These are phyloP conservation scores for Xestia sexstrigata DNA, from an alignment of 2,888 invertebrate species.

Conservation along the genomic window DNA sequence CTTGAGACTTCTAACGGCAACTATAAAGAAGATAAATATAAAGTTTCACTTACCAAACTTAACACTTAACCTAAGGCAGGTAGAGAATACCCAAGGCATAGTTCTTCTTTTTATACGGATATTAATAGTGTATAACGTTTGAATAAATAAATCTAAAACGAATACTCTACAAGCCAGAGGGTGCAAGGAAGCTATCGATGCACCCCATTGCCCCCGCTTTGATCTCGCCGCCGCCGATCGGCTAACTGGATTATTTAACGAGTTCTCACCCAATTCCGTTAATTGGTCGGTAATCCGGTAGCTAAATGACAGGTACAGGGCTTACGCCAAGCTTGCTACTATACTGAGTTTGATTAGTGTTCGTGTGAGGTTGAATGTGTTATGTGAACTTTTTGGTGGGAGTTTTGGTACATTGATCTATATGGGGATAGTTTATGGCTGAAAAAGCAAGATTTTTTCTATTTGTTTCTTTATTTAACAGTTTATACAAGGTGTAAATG, in stretches of 20 bases:
- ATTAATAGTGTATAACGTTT: background rate
- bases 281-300: conserved; percentile 68
- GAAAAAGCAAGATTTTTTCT: background rate
- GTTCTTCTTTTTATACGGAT: background rate
- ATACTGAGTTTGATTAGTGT: conserved; percentile 59
- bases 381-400: conserved; percentile 35
- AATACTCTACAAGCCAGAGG: conserved; percentile 29
- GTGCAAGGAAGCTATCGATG: conserved; percentile 62
- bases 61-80: background rate
- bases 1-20: background rate
- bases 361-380: conserved; percentile 20
- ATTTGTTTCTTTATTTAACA: background rate
- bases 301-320: conserved; percentile 68
- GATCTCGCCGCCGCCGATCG: conserved; percentile 67
- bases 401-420: conserved; percentile 3
- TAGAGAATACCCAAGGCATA: background rate
- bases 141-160: conserved; percentile 16
- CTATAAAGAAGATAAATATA: background rate
- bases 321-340: conserved; percentile 39
- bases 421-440: background rate
- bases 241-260: conserved; percentile 71
- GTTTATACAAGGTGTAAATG: too few relatives aligned
- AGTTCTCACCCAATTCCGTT: conserved; percentile 72
- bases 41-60: background rate
- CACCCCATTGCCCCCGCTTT: conserved; percentile 65